Conservation (phyloP, 2,888 invertebrate species). For the Heliconius ismenius region DNA sequence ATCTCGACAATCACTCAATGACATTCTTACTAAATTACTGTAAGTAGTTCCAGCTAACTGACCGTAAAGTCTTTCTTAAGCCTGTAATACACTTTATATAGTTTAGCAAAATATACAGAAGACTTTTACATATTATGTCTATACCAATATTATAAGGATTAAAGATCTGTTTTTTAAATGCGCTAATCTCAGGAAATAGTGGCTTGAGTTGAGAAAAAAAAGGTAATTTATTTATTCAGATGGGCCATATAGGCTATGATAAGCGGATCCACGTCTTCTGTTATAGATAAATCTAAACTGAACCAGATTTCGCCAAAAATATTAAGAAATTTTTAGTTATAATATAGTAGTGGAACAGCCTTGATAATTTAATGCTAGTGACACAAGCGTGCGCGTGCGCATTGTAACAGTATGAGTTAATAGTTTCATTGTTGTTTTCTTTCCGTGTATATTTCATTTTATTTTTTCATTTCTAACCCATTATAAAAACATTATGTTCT, state of each 20-base stretch:
- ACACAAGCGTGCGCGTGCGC: slow-evolving; percentile 6
- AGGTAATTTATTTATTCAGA: too few relatives aligned
- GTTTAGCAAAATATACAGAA: neutral
- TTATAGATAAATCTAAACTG: neutral
- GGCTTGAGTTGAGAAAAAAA: too few relatives aligned
- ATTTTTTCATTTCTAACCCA: neutral
- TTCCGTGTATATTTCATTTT: neutral
- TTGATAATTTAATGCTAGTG: neutral
- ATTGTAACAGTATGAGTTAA: slow-evolving; percentile 5
- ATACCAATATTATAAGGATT: too few relatives aligned
- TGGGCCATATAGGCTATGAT: too few relatives aligned
- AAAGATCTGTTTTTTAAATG: too few relatives aligned
- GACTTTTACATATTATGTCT: too few relatives aligned
- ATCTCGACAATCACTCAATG: slow-evolving; percentile 34
- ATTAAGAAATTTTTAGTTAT: neutral
- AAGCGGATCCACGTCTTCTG: neutral
- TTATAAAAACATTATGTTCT: neutral
- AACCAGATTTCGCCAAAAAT: neutral
- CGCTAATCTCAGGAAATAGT: too few relatives aligned
- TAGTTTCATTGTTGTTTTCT: slow-evolving; percentile 15
- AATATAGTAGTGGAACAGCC: neutral
- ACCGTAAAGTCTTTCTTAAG: slow-evolving; percentile 21
- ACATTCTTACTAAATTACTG: slow-evolving; percentile 35
- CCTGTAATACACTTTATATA: slow-evolving; percentile 5
- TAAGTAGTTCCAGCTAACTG: slow-evolving; percentile 18